phyloP scores from a whole-genome alignment of 1,140 invertebrate species.

The Homarus americanus region DNA sequence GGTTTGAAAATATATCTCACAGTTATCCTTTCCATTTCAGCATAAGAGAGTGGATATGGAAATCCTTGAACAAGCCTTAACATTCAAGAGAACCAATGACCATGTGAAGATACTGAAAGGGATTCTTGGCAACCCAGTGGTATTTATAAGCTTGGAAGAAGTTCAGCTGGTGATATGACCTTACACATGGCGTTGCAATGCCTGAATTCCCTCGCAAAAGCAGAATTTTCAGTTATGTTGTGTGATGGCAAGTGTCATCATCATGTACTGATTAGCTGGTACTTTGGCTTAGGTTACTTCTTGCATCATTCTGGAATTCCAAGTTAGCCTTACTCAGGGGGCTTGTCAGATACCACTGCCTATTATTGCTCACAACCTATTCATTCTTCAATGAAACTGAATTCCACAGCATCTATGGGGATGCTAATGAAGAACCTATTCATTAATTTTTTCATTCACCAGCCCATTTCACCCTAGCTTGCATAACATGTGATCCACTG shows the following conservation, averaged over 20 bases:
- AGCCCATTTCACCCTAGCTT: constrained; percentile 7
- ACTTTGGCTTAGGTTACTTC: neutral
- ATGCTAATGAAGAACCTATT: neutral
- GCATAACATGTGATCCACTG: constrained; percentile 2
- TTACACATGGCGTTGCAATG: neutral
- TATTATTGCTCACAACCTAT: neutral
- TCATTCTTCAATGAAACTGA: constrained; percentile 1
- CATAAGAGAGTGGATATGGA: neutral
- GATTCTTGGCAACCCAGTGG: neutral
- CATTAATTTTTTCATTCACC: neutral
- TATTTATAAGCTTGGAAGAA: constrained; percentile 2
- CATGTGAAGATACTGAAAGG: neutral
- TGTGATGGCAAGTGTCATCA: neutral
- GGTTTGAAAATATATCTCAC: no score
- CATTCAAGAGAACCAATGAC: neutral
- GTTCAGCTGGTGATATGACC: neutral
- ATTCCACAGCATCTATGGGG: neutral
- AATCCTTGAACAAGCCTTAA: neutral
- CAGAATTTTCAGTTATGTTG: neutral
- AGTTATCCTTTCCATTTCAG: neutral
- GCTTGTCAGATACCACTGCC: neutral
- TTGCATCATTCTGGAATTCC: neutral
- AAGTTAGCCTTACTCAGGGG: neutral
- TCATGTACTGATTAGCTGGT: neutral
- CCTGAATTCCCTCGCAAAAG: neutral